phyloP scores from a whole-genome alignment of 2,888 invertebrate genomes.

The Cheiracanthium punctorium region DNA sequence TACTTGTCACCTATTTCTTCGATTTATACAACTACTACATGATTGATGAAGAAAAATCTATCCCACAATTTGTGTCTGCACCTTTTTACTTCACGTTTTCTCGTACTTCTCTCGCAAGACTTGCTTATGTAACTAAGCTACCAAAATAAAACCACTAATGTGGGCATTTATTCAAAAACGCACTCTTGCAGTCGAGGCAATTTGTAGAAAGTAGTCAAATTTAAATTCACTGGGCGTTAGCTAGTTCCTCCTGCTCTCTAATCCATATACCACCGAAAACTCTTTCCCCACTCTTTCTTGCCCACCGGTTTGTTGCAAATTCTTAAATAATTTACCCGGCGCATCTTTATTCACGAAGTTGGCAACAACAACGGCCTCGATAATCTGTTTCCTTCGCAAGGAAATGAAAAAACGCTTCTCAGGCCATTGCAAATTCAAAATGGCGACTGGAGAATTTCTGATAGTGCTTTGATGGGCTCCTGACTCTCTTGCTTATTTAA shows the following conservation, averaged over 20 bases:
- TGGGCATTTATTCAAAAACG: neutral
- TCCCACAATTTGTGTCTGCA: too few species aligned
- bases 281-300: neutral
- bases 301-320: constrained; percentile 20
- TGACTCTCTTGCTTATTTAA: constrained; percentile 50
- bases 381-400: constrained; percentile 14
- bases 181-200: neutral
- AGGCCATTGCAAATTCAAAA: constrained; percentile 35
- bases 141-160: neutral
- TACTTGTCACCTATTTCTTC: too few species aligned
- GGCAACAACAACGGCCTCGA: constrained; percentile 9
- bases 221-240: neutral
- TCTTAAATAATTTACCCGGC: constrained; percentile 48
- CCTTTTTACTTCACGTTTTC: too few species aligned
- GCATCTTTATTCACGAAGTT: constrained; percentile 40
- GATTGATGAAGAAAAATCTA: too few species aligned
- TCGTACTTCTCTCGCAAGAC: too few species aligned
- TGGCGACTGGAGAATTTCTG: constrained; percentile 27
- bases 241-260: neutral
- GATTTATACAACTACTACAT: too few species aligned
- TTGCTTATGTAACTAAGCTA: too few species aligned
- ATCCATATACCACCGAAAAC: neutral
- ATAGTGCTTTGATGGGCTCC: constrained; percentile 55
- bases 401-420: constrained; percentile 9
- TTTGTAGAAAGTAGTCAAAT: neutral